These are phyloP conservation scores for Channallabes apus DNA, from an alignment of 2,797 vertebrate genomes.

Conservation along the genomic window DNA sequence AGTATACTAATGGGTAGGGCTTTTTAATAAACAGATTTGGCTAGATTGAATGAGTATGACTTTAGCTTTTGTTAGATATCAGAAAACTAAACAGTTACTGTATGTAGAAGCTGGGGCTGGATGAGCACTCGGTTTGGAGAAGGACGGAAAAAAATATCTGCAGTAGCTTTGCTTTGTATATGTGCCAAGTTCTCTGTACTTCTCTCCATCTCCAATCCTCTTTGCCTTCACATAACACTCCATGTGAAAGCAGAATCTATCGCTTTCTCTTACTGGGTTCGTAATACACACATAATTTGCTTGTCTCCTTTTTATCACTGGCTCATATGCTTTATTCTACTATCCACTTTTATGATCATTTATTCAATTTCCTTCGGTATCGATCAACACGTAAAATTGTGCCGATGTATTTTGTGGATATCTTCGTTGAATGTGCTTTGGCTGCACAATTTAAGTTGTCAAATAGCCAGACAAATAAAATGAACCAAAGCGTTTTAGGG, in stretches of 20 bases:
- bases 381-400: constrained; percentile 2
- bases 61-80: background rate
- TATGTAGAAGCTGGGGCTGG: background rate
- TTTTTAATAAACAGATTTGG: background rate
- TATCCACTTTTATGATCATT: background rate
- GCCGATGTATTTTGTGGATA: background rate
- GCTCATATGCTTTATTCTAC: background rate
- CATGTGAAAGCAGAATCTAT: background rate
- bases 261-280: background rate
- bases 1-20: background rate
- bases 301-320: background rate
- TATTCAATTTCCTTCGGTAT: background rate
- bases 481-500: background rate
- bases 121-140: background rate
- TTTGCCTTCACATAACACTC: background rate
- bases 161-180: background rate
- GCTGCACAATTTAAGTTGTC: background rate
- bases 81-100: background rate
- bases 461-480: background rate
- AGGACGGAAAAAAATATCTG: background rate
- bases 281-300: constrained; percentile 2
- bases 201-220: constrained; percentile 6
- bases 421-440: background rate
- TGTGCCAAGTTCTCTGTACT: constrained; percentile 2
- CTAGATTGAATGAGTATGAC: background rate